Evolutionary conservation across 2,888 invertebrate species (phyloP).

Genomic region (Tineola bisselliella): DNA sequence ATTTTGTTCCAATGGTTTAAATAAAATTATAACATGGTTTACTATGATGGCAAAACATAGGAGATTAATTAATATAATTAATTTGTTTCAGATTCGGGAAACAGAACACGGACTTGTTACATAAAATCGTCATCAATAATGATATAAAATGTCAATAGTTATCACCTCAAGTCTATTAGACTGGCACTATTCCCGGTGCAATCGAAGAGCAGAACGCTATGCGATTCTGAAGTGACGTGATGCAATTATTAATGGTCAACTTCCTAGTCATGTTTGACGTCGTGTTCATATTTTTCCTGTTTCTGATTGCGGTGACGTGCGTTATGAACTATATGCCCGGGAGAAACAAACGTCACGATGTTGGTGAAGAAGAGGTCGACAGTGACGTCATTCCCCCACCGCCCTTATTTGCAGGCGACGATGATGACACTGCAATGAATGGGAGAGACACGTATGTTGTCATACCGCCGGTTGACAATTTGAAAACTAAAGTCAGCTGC

Average conservation of each 20-base stretch:
- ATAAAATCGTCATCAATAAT: not conserved
- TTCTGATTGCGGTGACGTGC: slow-evolving; percentile 84
- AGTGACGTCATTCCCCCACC: slow-evolving; percentile 62
- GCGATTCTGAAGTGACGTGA: slow-evolving; percentile 50
- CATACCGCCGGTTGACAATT: slow-evolving; percentile 50
- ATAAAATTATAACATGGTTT: too few relatives aligned
- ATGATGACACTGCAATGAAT: slow-evolving; percentile 33
- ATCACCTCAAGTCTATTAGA: not conserved
- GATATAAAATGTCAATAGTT: slow-evolving; percentile 4
- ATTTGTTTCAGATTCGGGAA: not conserved
- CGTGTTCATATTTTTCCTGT: slow-evolving; percentile 87
- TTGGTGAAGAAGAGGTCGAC: slow-evolving; percentile 55
- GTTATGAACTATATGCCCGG: slow-evolving; percentile 84
- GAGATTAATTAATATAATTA: not conserved
- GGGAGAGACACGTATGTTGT: slow-evolving; percentile 61
- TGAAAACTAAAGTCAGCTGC: slow-evolving; percentile 51
- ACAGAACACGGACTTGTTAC: not conserved
- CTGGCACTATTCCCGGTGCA: not conserved
- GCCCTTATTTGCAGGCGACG: slow-evolving; percentile 51
- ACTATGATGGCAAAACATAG: too few relatives aligned
- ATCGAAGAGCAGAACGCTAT: not conserved
- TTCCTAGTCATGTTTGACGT: slow-evolving; percentile 89
- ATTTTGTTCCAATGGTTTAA: too few relatives aligned
- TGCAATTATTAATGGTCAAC: slow-evolving; percentile 88
- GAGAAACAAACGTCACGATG: slow-evolving; percentile 52